Evolutionary conservation across 1,140 invertebrate genomes (phyloP).

Genomic region (Diorhabda sublineata): DNA sequence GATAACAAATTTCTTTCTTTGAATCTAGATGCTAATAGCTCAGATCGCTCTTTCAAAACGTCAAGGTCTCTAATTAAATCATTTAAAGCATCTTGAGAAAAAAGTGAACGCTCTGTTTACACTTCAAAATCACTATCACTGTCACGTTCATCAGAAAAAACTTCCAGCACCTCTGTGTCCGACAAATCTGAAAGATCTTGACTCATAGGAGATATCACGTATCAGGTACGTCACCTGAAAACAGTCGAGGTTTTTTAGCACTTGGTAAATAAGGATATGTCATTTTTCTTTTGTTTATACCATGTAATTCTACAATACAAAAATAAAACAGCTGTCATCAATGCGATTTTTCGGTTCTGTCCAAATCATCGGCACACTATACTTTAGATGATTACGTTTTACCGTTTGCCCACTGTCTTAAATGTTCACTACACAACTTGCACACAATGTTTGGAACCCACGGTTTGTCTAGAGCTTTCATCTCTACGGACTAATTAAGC

Average conservation of each 20-base stretch:
- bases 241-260: constrained; percentile 5
- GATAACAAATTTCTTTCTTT: background rate
- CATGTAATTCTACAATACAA: constrained; percentile 1
- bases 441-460: too few relatives aligned
- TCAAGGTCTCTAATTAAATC: constrained; percentile 5
- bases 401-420: constrained; percentile 10
- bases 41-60: background rate
- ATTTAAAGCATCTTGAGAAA: background rate
- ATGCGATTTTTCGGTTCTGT: background rate
- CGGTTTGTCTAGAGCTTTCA: too few relatives aligned
- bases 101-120: background rate
- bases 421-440: background rate
- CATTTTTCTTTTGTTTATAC: constrained; percentile 3
- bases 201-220: constrained; percentile 8
- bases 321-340: background rate
- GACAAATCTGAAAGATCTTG: background rate
- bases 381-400: background rate
- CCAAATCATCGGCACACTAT: background rate
- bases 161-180: background rate
- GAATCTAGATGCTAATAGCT: background rate
- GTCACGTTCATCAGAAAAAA: background rate
- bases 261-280: background rate
- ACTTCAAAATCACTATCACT: background rate
- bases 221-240: constrained; percentile 10
- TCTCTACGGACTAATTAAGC: too few relatives aligned